Conservation (phyloP, 2,113 vertebrate species). For the Struthio camelus region DNA sequence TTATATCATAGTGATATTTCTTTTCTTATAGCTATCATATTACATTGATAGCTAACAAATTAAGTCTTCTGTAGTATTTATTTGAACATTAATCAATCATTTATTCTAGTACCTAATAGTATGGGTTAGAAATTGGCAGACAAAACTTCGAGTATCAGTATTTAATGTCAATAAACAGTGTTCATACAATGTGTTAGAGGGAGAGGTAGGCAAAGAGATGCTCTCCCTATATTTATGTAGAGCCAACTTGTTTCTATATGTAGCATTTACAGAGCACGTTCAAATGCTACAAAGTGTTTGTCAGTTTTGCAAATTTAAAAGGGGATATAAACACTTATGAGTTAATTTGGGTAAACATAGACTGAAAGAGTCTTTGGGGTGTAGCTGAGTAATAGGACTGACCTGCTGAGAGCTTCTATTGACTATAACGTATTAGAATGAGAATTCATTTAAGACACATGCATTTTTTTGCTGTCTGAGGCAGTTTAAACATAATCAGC, state of each 20-base stretch:
- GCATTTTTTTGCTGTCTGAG: background rate
- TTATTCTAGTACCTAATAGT: background rate
- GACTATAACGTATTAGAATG: background rate
- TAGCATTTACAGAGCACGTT: background rate
- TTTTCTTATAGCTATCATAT: background rate
- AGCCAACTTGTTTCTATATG: background rate
- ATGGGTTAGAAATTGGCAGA: background rate
- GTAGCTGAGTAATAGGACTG: background rate
- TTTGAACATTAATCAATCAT: background rate
- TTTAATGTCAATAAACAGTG: background rate
- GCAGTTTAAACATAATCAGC: background rate
- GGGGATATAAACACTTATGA: background rate
- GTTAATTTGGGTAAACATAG: background rate
- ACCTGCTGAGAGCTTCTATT: background rate
- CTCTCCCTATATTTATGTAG: background rate
- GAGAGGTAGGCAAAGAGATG: background rate
- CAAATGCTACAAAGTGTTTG: background rate
- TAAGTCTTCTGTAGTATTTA: background rate
- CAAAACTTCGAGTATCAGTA: background rate
- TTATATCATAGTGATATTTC: background rate
- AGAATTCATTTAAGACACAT: background rate
- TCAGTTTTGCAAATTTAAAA: background rate
- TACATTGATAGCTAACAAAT: background rate
- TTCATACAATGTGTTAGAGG: background rate
- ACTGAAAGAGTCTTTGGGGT: background rate